Evolutionary conservation across 2,113 vertebrate genomes (phyloP), one percentile per base, ranked within the genome.

Genomic region (Atractosteus spatula): DNA sequence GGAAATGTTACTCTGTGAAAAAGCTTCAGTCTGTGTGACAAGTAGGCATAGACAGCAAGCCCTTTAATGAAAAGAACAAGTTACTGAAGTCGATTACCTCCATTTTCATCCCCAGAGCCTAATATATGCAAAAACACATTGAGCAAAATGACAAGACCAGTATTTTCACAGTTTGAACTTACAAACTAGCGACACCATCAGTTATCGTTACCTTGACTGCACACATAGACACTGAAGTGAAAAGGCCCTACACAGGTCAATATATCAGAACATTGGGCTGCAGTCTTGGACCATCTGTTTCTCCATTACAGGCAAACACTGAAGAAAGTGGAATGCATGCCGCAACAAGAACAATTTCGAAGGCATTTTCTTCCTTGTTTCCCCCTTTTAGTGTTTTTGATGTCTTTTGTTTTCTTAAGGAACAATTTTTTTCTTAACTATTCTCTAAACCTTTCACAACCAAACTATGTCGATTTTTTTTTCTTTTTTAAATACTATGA

Each of bases 401-500:
- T 55, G 8, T 70, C 55, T 54, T 47, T 74, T 80, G 76, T 56
- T 76, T 29, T 77, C 77, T 81, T 88, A 76, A 83, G 86, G 78
- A 90, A 92, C 88, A 76, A 78, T 85, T 78, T 83, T 83, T 81
- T 91, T 85, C 90, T 94, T 92, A 94, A 89, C 93, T 93, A 95
- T 89, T 87, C 82, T 86, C 92, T 95, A 94, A 86, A 83, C 91
- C 91, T 93, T 94, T 94, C 93, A 94, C 92, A 91, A 95, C 91
- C 89, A 94, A 94, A 93, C 94, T 95, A 96, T 93, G 91, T 87
- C 92, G 93, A 92, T 93, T 92, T 93, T 93, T 86, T 81, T 88
- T 82, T 78, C 72, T 82, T 82, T 87, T 94, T 93, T 91, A 92
- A 85, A 95, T 95, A 94, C 87, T 93, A 95, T 93, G 94, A 96